phyloP scores from a whole-genome alignment of 2,888 invertebrate species.

The Ellobium chinense region DNA sequence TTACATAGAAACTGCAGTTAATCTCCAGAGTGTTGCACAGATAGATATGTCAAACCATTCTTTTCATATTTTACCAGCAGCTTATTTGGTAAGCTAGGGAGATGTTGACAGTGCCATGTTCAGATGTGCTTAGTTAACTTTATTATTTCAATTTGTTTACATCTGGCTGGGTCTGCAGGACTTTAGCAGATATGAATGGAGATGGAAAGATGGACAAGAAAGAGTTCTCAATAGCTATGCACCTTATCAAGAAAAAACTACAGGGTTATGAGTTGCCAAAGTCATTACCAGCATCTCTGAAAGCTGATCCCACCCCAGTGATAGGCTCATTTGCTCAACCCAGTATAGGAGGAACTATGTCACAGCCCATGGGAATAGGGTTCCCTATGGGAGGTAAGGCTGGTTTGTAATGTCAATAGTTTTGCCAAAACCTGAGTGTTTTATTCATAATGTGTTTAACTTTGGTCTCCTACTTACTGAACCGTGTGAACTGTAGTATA shows the following conservation, averaged over 20 bases:
- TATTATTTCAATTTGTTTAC: no score
- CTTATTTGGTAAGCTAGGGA: no score
- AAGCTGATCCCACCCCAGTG: constrained; percentile 73
- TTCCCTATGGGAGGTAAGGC: constrained; percentile 30
- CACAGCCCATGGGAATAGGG: constrained; percentile 48
- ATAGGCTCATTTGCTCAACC: constrained; percentile 69
- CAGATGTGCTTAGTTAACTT: neutral
- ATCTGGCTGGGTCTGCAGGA: constrained; percentile 61
- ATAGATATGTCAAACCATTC: no score
- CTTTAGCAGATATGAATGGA: constrained; percentile 77
- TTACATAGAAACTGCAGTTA: no score
- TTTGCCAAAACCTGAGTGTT: no score
- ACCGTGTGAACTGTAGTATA: no score
- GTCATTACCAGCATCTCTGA: constrained; percentile 86
- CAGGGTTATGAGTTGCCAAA: constrained; percentile 95
- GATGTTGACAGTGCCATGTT: no score
- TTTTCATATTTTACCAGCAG: no score
- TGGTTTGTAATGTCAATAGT: no score
- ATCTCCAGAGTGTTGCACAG: no score
- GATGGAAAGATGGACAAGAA: constrained; percentile 79
- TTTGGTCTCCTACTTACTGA: no score
- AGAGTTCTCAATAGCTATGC: constrained; percentile 79
- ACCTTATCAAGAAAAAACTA: constrained; percentile 85
- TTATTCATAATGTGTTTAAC: no score
- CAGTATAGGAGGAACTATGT: constrained; percentile 41